Base-by-base conservation (phyloP, 1,140 invertebrate genomes). In the Aphelenchoides fujianensis region DNA sequence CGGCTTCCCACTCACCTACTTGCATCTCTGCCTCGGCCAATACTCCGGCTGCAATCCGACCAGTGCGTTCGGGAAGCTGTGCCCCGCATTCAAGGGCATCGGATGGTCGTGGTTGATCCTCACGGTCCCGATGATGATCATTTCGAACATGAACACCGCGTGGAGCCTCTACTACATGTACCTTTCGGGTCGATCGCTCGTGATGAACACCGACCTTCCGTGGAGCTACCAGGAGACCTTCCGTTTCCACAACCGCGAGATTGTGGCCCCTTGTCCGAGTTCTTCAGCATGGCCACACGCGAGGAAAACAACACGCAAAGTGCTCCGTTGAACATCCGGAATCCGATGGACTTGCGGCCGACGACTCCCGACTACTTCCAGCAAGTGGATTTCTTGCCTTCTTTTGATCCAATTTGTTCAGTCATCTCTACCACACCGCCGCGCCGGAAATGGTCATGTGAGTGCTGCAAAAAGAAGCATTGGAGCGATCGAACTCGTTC, bases 41-140 rank as follows among this genome's bases (percentile, higher is more conserved):
- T 70, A 70, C 61, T 68, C 63, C 37, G 69, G 69, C 1, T 70
- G 64, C 35, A 70, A 70, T 68, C 69, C 69, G 53, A 70, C 67
- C 12, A 48, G 31, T 19, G 69, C 48, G 2, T 70, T 70, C 41
- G 69, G 66, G 16, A 70, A 70, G 37, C 35, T 70, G n/a, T 70
- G 69, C 48, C 69, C 69, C 12, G 57, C 66, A 41, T 69, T 70
- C 19, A 69, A 69, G 69, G 69, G 69, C 27, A 70, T 70, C 1
- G 69, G 69, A 28, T 70, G 69, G 69, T 23, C 36, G 52, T 70
- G 69, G 69, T 5, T 70, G 59, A 3, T 70, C 2, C 23, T 70
- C 23, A 70, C 36, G 12, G 69, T 70, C 16, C 69, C 69, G 9
- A 36, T 70, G 69, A 32, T 70, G 66, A 32, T 70, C 19, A 67